Evolutionary conservation across 2,113 vertebrate genomes (phyloP).

Genomic region (Megaceryle maxima): DNA sequence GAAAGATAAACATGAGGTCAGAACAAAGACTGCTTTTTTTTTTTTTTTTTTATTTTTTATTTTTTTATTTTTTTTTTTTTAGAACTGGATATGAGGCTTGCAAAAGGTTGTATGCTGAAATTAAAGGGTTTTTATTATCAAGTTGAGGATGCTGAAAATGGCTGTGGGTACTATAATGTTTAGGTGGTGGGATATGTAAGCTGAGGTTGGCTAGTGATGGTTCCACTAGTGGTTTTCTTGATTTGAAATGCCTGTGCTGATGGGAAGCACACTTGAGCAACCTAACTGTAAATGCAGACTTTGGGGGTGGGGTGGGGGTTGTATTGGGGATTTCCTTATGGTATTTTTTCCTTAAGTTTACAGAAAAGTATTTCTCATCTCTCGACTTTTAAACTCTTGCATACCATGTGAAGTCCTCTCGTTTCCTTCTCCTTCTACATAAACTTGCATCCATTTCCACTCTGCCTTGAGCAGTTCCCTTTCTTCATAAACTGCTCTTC

Average conservation of each 20-base stretch:
- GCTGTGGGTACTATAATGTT: not conserved
- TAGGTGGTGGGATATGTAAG: conserved; percentile 32
- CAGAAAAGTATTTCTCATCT: not conserved
- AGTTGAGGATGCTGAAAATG: conserved; percentile 2
- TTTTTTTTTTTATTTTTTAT: not conserved
- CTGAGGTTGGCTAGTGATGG: conserved; percentile 5
- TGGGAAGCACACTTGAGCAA: conserved; percentile 35
- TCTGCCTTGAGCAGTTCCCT: not conserved
- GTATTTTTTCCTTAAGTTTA: not conserved
- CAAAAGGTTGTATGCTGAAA: not conserved
- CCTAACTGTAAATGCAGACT: conserved; percentile 11
- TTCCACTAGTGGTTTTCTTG: conserved; percentile 19
- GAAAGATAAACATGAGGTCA: conserved; percentile 60
- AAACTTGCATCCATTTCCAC: not conserved
- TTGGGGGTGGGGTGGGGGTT: not conserved
- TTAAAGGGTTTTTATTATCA: conserved; percentile 31
- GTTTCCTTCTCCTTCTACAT: not conserved
- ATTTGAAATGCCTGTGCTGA: conserved; percentile 27
- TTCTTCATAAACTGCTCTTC: not conserved
- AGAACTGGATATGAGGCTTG: conserved; percentile 1
- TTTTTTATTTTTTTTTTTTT: not conserved
- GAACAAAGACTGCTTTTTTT: not conserved
- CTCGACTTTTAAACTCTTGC: not conserved
- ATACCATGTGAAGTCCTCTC: not conserved
- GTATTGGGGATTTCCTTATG: not conserved